phyloP scores from a whole-genome alignment of 2,113 vertebrate genomes.

The Enhydra lutris region DNA sequence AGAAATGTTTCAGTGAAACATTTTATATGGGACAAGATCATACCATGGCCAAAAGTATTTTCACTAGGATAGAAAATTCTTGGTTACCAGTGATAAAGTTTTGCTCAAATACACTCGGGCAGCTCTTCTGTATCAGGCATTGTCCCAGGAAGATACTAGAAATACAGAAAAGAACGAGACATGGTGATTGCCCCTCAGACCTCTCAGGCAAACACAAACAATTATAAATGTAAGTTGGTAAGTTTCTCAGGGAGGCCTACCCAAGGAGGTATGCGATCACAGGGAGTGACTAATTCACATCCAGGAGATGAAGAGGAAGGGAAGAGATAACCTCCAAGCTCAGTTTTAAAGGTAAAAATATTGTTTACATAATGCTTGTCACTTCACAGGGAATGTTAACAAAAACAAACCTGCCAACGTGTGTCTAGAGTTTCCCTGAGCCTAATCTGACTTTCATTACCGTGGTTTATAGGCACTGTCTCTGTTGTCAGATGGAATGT shows the following conservation, averaged over 20 bases:
- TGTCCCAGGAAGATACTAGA: neutral
- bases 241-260: neutral
- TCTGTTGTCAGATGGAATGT: neutral
- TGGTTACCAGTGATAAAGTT: neutral
- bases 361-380: neutral
- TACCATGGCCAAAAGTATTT: neutral
- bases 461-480: neutral
- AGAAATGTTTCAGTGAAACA: neutral
- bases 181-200: neutral
- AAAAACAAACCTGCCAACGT: neutral
- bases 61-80: neutral
- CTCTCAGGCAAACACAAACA: neutral
- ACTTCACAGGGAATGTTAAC: neutral
- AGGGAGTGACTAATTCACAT: neutral
- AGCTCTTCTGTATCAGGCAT: neutral
- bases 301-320: neutral
- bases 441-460: neutral
- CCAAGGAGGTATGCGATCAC: neutral
- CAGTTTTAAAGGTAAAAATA: neutral
- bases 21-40: neutral
- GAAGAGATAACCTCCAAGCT: neutral
- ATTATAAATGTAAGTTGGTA: neutral
- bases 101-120: neutral
- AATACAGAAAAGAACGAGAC: neutral
- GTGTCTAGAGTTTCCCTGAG: neutral